These are phyloP conservation scores for Scophthalmus maximus DNA, from an alignment of 2,113 vertebrate species.

Conservation along the genomic window DNA sequence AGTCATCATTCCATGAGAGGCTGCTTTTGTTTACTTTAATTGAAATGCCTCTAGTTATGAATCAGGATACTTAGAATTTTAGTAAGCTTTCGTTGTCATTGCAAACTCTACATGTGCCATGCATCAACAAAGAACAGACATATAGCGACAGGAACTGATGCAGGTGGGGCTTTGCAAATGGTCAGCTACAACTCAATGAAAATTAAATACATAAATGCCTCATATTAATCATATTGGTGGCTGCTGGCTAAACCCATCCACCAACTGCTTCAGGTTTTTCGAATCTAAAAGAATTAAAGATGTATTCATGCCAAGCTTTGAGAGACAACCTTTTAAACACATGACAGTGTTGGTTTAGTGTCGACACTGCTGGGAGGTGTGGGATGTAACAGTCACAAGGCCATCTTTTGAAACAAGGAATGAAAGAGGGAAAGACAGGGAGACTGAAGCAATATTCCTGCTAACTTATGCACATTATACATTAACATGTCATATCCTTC, in stretches of 20 bases:
- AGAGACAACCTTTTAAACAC: conserved; percentile 11
- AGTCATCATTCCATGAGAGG: too few species aligned
- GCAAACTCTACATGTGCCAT: background rate
- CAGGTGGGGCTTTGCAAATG: too few species aligned
- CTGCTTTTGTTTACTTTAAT: background rate
- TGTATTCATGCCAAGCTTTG: conserved; percentile 6
- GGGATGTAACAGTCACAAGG: background rate
- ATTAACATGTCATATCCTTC: background rate
- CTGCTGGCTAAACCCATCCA: background rate
- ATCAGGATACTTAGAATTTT: background rate
- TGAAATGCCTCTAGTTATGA: background rate
- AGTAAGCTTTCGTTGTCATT: background rate
- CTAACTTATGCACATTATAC: background rate
- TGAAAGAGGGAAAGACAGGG: background rate
- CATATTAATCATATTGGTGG: background rate
- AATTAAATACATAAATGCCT: background rate
- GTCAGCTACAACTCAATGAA: background rate
- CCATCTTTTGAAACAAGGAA: background rate
- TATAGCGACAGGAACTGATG: background rate
- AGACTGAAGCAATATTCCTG: background rate
- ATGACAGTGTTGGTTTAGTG: background rate
- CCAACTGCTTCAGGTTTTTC: background rate
- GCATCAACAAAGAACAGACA: too few species aligned
- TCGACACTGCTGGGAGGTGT: background rate
- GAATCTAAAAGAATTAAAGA: background rate